These are phyloP conservation scores for Zootoca vivipara DNA, from an alignment of 2,113 vertebrate species.

Conservation along the genomic window DNA sequence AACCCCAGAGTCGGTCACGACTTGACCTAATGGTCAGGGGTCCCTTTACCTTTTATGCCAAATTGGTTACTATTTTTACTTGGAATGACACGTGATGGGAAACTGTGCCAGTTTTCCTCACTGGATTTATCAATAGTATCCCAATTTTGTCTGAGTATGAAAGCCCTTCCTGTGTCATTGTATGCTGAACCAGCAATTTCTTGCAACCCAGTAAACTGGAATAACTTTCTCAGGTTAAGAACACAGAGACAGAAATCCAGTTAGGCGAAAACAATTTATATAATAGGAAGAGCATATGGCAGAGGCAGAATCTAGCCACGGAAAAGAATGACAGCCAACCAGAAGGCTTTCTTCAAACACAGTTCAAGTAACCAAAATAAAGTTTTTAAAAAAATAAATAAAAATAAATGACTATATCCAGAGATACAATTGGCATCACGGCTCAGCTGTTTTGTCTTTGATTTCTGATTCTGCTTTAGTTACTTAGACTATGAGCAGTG, in stretches of 20 bases:
- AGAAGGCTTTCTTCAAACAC: neutral
- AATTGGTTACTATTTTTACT: neutral
- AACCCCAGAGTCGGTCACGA: too few relatives aligned
- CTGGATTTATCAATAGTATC: neutral
- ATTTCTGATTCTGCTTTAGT: constrained; percentile 14
- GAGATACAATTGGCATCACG: neutral
- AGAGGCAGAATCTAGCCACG: neutral
- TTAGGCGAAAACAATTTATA: neutral
- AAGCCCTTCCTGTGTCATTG: neutral
- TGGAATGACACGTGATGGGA: neutral
- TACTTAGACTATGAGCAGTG: neutral
- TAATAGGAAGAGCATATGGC: neutral
- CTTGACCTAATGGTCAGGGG: too few relatives aligned
- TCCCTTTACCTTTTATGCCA: too few relatives aligned
- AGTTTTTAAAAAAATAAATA: neutral
- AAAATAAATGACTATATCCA: neutral
- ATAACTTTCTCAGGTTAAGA: neutral
- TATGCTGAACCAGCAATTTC: neutral
- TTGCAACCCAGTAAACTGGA: neutral
- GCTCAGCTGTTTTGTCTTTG: neutral
- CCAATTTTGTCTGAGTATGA: neutral
- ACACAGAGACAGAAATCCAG: neutral
- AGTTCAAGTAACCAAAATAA: neutral
- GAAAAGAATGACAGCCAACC: neutral
- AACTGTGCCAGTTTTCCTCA: neutral